These are phyloP conservation scores for Ardeotis arabs DNA, from an alignment of 2,113 vertebrate species.

Conservation along the genomic window DNA sequence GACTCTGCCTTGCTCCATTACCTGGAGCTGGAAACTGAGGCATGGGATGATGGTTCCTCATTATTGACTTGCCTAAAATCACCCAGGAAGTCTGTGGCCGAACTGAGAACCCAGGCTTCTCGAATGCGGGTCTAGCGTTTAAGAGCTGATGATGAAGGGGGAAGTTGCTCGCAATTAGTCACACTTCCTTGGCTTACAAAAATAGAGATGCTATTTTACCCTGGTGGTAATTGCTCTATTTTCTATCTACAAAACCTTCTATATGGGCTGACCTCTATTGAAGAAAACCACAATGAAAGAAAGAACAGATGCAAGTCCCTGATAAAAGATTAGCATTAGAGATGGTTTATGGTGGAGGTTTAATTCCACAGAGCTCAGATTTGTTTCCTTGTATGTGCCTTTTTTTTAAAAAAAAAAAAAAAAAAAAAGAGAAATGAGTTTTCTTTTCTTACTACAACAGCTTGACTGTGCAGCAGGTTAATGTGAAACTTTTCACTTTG, in stretches of 20 bases:
- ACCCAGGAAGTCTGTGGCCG: neutral
- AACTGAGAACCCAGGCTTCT: neutral
- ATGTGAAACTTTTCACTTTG: neutral
- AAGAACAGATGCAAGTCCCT: neutral
- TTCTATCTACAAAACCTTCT: neutral
- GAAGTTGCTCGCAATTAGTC: neutral
- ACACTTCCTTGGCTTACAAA: neutral
- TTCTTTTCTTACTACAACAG: neutral
- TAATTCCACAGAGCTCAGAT: neutral
- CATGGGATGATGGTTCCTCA: neutral
- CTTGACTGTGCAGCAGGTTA: neutral
- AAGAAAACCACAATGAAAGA: neutral
- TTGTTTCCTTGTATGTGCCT: neutral
- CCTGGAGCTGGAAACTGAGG: neutral
- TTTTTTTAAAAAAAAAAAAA: neutral
- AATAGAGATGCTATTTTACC: neutral
- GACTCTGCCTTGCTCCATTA: neutral
- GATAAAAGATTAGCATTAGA: neutral
- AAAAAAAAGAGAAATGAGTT: neutral
- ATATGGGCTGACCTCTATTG: neutral
- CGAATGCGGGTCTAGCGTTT: fast-evolving
- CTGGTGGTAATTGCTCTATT: neutral
- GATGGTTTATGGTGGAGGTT: neutral
- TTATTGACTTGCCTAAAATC: neutral
- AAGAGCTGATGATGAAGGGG: neutral